A percentile compares a stretch with the other conserved stretches of the same genome.
These are phyloP conservation scores for human (Homo sapiens) DNA, from an alignment of 2,113 vertebrate species.

Conservation along the genomic window DNA sequence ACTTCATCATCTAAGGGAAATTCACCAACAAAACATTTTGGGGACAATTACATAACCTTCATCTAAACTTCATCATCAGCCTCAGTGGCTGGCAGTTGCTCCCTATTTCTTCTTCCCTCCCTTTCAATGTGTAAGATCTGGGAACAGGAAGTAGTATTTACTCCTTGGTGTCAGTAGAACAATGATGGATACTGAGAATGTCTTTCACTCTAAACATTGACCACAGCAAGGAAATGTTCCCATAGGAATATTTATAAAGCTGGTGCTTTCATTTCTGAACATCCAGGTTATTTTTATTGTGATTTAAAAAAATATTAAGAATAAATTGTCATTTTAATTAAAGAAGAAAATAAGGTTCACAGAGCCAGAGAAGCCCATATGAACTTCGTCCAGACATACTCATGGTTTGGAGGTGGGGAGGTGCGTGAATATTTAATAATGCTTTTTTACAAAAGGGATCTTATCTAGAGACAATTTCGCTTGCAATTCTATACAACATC, in stretches of 20 bases:
- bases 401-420: background rate
- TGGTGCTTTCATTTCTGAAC: background rate
- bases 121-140: background rate
- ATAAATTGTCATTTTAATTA: background rate
- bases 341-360: background rate
- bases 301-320: background rate
- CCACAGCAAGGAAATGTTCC: slow-evolving; percentile 6
- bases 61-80: background rate
- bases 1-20: background rate
- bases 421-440: background rate
- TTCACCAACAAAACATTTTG: background rate
- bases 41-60: background rate
- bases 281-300: background rate
- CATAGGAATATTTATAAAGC: slow-evolving; percentile 30
- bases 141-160: slow-evolving; percentile 13
- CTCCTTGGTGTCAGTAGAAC: slow-evolving; percentile 10
- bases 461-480: background rate
- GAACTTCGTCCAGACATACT: background rate
- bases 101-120: background rate
- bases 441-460: background rate
- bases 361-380: background rate
- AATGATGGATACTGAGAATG: background rate
- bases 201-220: background rate
- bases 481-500: background rate
- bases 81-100: background rate